These are phyloP conservation scores for Pyrrhia umbra DNA, from an alignment of 2,888 invertebrate species.

Conservation along the genomic window DNA sequence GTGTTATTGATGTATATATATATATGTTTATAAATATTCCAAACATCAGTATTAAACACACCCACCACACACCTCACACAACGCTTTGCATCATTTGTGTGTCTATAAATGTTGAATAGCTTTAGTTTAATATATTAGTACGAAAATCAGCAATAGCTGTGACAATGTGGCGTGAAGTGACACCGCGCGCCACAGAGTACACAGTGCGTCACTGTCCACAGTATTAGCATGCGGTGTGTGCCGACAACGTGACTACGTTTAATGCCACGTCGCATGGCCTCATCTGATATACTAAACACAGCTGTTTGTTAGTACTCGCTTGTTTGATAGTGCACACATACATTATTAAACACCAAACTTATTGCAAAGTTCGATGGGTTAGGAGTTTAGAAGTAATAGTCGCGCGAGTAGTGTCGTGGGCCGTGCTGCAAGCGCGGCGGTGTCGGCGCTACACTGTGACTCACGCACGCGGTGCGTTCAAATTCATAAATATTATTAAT, in stretches of 20 bases:
- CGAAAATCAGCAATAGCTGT: not conserved
- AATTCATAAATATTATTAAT: no score
- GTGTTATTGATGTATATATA: no score
- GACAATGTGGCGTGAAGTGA: no score
- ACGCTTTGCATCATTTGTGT: no score
- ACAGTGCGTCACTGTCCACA: not conserved
- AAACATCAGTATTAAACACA: not conserved
- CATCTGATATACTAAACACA: not conserved
- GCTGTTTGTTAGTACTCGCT: not conserved
- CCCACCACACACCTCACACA: no score
- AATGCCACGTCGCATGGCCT: not conserved
- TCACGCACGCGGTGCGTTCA: constrained; percentile 9
- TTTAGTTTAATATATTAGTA: no score
- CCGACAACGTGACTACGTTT: not conserved
- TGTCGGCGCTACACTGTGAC: constrained; percentile 8
- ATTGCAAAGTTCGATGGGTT: not conserved
- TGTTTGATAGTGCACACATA: not conserved
- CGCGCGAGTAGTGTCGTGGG: not conserved
- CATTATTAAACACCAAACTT: not conserved
- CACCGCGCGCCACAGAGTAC: no score
- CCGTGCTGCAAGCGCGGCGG: constrained; percentile 9
- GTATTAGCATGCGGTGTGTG: not conserved
- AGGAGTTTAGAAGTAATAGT: not conserved
- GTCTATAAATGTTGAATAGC: no score
- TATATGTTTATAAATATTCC: no score